Conservation (phyloP, 2,113 vertebrate species). For the Albula goreensis region DNA sequence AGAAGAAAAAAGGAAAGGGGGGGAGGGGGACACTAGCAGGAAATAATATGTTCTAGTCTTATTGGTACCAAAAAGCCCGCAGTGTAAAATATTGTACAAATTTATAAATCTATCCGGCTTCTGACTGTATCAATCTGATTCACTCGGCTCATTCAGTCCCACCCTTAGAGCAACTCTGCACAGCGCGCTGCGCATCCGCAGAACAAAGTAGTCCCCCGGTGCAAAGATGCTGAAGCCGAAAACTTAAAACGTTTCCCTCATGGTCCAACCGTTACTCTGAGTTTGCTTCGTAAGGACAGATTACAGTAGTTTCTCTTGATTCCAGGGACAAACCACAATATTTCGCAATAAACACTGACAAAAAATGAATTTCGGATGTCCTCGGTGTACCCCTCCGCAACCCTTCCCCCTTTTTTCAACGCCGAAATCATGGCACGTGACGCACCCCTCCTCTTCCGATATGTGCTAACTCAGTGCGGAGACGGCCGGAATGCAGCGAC, state of each 20-base stretch:
- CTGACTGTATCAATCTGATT: constrained; percentile 53
- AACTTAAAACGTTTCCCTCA: neutral
- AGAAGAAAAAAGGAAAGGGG: constrained; percentile 47
- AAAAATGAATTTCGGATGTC: constrained; percentile 39
- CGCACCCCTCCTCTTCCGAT: constrained; percentile 42
- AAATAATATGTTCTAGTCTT: constrained; percentile 44
- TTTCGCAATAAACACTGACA: constrained; percentile 39
- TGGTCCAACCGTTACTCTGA: neutral
- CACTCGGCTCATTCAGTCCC: constrained; percentile 61
- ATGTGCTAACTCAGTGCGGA: constrained; percentile 30
- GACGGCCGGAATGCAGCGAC: neutral
- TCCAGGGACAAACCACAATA: neutral
- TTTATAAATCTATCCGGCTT: constrained; percentile 37
- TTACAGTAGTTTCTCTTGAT: no score
- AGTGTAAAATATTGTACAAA: constrained; percentile 40
- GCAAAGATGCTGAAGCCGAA: constrained; percentile 20
- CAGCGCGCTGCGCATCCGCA: constrained; percentile 63
- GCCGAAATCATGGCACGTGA: constrained; percentile 58
- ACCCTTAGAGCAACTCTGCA: constrained; percentile 47
- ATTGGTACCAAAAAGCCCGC: constrained; percentile 42
- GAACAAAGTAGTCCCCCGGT: constrained; percentile 64
- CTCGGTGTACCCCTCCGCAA: constrained; percentile 62
- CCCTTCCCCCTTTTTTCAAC: constrained; percentile 59
- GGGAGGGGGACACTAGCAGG: constrained; percentile 57
- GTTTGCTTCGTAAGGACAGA: neutral